Conservation (phyloP, 2,113 vertebrate species). For the Notothenia rossii region DNA sequence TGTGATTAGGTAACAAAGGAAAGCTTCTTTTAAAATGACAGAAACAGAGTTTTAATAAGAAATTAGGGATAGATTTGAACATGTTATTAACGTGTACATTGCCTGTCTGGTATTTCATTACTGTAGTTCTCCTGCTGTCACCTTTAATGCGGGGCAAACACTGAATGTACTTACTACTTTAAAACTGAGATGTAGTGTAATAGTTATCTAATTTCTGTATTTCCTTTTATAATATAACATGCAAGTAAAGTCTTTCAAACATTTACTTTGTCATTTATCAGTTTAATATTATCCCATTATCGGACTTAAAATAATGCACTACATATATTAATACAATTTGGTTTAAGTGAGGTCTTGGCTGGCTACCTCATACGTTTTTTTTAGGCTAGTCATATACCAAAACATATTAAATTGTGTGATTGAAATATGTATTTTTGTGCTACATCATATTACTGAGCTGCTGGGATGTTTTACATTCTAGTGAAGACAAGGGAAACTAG, state of each 20-base stretch:
- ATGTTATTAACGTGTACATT: constrained; percentile 1
- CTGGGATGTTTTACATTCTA: neutral
- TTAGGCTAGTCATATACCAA: constrained; percentile 21
- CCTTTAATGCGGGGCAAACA: constrained; percentile 28
- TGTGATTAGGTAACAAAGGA: neutral
- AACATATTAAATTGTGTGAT: neutral
- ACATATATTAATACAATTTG: neutral
- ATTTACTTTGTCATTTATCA: neutral
- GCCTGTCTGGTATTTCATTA: constrained; percentile 18
- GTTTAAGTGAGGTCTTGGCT: constrained; percentile 11
- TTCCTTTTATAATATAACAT: constrained; percentile 24
- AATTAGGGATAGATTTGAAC: neutral
- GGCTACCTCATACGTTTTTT: constrained; percentile 2
- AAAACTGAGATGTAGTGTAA: neutral
- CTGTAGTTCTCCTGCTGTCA: constrained; percentile 7
- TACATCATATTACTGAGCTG: neutral
- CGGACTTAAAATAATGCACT: neutral
- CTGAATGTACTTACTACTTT: constrained; percentile 46
- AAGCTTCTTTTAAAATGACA: neutral
- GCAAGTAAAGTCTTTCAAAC: constrained; percentile 28
- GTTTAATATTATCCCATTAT: neutral
- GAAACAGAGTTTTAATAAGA: neutral
- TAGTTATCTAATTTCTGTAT: constrained; percentile 1
- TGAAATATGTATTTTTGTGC: neutral
- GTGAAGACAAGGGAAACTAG: neutral